Conservation (phyloP, 2,797 vertebrate genomes). For the Diplodus sargus region DNA sequence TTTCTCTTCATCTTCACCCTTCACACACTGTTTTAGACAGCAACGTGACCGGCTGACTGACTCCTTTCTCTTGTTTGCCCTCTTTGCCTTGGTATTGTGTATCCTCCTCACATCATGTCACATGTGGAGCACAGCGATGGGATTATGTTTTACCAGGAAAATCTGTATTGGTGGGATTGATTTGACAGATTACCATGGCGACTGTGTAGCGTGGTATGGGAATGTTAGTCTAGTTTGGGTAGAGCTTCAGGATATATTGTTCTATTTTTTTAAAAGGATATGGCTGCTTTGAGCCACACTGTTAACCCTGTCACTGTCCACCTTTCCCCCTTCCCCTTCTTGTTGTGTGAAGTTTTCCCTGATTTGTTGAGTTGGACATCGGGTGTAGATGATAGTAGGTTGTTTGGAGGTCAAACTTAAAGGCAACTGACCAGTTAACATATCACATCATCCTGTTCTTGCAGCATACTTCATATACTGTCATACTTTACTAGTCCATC, state of each 20-base stretch:
- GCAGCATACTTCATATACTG: background rate
- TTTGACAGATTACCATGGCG: background rate
- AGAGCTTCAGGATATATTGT: background rate
- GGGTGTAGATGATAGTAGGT: background rate
- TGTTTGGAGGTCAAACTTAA: background rate
- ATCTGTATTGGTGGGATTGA: background rate
- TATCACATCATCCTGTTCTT: background rate
- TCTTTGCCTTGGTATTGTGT: background rate
- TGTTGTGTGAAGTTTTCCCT: background rate
- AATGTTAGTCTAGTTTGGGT: background rate
- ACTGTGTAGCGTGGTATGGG: background rate
- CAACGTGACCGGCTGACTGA: background rate
- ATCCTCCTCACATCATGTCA: background rate
- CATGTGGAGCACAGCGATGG: background rate
- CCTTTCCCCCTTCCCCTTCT: background rate
- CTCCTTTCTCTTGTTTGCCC: background rate
- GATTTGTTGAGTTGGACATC: background rate
- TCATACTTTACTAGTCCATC: background rate
- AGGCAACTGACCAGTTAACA: background rate
- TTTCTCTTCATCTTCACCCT: too few species aligned
- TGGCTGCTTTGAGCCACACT: background rate
- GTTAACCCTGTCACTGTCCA: background rate
- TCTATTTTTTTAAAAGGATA: conserved; percentile 23
- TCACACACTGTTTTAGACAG: too few species aligned
- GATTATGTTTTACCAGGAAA: background rate